These are phyloP conservation scores for Jacana jacana DNA, from an alignment of 2,113 vertebrate species.

Conservation along the genomic window DNA sequence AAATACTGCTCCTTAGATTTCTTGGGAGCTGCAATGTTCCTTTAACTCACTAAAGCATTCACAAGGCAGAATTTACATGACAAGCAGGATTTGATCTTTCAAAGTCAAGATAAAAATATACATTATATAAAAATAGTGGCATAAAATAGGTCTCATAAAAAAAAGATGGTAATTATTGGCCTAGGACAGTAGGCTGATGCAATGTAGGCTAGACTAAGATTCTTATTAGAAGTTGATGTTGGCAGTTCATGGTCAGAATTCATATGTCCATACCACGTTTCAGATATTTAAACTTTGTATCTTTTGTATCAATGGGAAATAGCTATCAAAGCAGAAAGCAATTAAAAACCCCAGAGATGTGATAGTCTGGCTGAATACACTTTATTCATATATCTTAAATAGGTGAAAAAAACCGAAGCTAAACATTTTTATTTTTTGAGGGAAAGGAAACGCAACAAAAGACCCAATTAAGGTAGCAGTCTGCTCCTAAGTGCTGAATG, in stretches of 20 bases:
- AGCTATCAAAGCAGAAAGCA: background rate
- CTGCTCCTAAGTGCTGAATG: background rate
- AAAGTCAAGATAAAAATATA: conserved; percentile 51
- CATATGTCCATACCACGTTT: background rate
- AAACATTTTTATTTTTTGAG: background rate
- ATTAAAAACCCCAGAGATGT: background rate
- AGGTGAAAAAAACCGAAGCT: background rate
- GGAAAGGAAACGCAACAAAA: background rate
- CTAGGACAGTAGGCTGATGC: background rate
- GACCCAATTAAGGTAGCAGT: background rate
- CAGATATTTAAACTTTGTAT: background rate
- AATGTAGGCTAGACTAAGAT: background rate
- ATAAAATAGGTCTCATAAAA: conserved; percentile 14
- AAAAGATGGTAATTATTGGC: background rate
- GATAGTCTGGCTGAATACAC: background rate
- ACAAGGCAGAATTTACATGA: conserved; percentile 44
- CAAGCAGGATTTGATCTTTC: conserved; percentile 34
- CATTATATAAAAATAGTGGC: conserved; percentile 33
- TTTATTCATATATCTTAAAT: background rate
- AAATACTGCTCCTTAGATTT: background rate
- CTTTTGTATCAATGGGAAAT: background rate
- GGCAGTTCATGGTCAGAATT: background rate
- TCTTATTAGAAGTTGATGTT: background rate
- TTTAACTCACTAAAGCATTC: conserved; percentile 17
- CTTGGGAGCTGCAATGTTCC: background rate